Evolutionary conservation across 1,140 invertebrate species (phyloP).

Genomic region (Lepidostoma basale): DNA sequence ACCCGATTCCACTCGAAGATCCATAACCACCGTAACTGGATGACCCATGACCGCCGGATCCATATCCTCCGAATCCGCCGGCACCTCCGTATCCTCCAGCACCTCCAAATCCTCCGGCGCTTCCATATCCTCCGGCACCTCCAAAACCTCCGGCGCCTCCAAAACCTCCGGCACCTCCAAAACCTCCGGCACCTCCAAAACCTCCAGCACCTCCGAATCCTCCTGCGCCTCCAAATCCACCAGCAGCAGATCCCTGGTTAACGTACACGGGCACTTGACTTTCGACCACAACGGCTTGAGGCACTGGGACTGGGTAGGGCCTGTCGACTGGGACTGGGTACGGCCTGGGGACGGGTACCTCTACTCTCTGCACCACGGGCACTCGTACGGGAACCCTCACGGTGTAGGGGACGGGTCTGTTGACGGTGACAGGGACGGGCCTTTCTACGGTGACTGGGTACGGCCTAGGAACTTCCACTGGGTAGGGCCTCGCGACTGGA

Average conservation of each 20-base stretch:
- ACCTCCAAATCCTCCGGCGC: not conserved
- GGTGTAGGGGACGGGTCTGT: constrained; percentile 47
- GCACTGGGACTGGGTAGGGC: constrained; percentile 52
- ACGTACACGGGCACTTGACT: constrained; percentile 46
- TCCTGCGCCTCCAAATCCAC: constrained; percentile 30
- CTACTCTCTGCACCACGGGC: constrained; percentile 53
- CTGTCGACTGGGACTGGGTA: constrained; percentile 52
- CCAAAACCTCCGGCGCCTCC: constrained; percentile 14
- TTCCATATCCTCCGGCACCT: constrained; percentile 2
- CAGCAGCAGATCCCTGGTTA: constrained; percentile 32
- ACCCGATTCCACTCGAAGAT: not conserved
- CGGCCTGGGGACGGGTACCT: constrained; percentile 50
- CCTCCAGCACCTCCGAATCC: constrained; percentile 39
- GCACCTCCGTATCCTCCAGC: not conserved
- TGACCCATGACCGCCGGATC: not conserved
- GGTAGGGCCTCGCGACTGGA: constrained; percentile 41
- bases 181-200: constrained; percentile 27
- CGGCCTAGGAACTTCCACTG: constrained; percentile 44
- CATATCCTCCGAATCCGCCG: constrained; percentile 17
- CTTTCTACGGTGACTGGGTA: constrained; percentile 51
- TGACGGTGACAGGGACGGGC: constrained; percentile 47
- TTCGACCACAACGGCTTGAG: constrained; percentile 42
- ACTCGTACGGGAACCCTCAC: constrained; percentile 49
- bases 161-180: constrained; percentile 34
- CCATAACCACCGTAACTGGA: not conserved